Evolutionary conservation across 2,797 vertebrate species (phyloP).

Genomic region (Calcarius lapponicus): DNA sequence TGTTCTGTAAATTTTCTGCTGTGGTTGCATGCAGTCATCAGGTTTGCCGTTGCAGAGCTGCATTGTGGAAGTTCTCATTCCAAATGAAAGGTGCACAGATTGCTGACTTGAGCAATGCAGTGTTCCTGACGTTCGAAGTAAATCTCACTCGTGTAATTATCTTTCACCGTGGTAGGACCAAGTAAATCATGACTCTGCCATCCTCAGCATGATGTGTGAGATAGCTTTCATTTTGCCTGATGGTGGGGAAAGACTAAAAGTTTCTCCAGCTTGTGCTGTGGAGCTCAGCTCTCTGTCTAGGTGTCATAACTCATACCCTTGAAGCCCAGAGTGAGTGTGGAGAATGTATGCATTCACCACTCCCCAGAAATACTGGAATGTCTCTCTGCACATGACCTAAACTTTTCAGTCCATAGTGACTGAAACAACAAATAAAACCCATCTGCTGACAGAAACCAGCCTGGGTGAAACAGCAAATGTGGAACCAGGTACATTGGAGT

Average conservation of each 20-base stretch:
- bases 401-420: not conserved
- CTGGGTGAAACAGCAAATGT: not conserved
- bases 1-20: not conserved
- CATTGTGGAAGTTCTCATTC: not conserved
- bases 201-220: not conserved
- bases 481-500: not conserved
- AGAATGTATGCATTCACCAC: not conserved
- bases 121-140: not conserved
- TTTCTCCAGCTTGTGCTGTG: not conserved
- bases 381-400: not conserved
- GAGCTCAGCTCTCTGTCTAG: not conserved
- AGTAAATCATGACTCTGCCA: not conserved
- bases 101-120: not conserved
- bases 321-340: accelerated
- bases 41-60: not conserved
- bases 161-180: not conserved
- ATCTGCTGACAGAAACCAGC: not conserved
- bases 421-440: not conserved
- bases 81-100: not conserved
- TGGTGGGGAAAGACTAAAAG: not conserved
- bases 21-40: not conserved
- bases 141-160: not conserved
- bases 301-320: not conserved
- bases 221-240: not conserved
- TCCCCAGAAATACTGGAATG: not conserved